Evolutionary conservation across 2,113 vertebrate genomes (phyloP).

Genomic region (Typhlomys cinereus): DNA sequence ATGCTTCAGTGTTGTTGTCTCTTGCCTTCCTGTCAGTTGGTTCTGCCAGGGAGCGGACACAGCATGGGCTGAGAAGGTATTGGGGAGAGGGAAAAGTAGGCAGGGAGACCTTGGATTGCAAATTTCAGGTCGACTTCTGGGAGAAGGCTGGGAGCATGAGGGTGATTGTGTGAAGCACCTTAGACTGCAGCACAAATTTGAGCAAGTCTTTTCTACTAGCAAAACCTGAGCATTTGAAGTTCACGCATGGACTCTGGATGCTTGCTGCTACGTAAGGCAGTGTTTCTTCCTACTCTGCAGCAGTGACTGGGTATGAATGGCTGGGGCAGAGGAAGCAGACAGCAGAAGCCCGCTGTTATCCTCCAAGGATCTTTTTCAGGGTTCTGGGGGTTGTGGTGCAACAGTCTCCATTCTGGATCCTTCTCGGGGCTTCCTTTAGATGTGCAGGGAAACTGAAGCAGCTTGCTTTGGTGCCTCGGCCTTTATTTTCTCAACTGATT

Average conservation of each 20-base stretch:
- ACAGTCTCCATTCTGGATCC: background rate
- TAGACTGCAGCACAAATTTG: no score
- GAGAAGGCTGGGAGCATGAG: no score
- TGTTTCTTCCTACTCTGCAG: background rate
- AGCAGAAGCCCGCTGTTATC: background rate
- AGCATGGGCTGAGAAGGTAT: no score
- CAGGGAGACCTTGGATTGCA: no score
- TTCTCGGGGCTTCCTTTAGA: background rate
- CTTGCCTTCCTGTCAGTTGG: no score
- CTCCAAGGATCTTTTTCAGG: background rate
- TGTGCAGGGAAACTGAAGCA: background rate
- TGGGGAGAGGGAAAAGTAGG: no score
- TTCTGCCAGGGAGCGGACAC: no score
- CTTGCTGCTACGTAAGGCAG: conserved; percentile 52
- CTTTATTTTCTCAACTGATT: background rate
- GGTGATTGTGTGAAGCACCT: no score
- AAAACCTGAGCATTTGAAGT: conserved; percentile 53
- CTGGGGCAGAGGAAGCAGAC: background rate
- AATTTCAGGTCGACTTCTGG: no score
- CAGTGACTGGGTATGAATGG: background rate
- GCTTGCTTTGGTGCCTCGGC: background rate
- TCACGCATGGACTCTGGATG: background rate
- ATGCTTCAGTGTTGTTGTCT: no score
- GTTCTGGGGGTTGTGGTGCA: background rate
- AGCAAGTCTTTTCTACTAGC: no score